These are phyloP conservation scores for Chondrosia reniformis DNA, from an alignment of 37 sponge, comb jelly and placozoan genomes.

Conservation along the genomic window DNA sequence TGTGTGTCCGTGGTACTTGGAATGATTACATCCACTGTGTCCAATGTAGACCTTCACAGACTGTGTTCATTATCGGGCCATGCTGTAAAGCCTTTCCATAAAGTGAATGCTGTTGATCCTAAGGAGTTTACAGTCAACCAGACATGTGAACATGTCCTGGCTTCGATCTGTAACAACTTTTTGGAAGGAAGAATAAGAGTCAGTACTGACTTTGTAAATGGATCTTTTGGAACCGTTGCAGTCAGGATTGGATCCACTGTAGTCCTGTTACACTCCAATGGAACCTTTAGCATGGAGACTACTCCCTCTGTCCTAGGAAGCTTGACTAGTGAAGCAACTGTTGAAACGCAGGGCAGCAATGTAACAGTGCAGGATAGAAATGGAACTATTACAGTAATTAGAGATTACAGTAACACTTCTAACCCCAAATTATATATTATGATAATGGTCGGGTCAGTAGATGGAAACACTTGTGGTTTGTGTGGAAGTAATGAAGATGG, in stretches of 20 bases:
- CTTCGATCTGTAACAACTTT: slow-evolving; percentile 6
- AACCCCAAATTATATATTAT: neutral
- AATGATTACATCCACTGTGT: neutral
- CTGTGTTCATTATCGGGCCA: neutral
- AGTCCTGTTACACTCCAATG: neutral
- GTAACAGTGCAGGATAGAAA: no score
- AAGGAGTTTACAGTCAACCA: slow-evolving; percentile 14
- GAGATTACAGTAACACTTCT: neutral
- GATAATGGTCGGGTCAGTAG: no score
- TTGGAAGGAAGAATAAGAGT: slow-evolving; percentile 3
- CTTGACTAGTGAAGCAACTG: no score
- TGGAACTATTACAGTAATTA: neutral
- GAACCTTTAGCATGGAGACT: neutral
- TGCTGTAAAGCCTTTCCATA: neutral
- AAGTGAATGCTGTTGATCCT: neutral
- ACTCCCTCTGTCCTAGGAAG: neutral
- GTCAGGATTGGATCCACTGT: neutral
- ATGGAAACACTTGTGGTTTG: neutral
- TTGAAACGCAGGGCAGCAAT: no score
- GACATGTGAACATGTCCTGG: slow-evolving; percentile 36
- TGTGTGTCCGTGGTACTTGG: neutral
- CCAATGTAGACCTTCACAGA: neutral
- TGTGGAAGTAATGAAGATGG: slow-evolving; percentile 15
- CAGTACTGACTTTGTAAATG: slow-evolving; percentile 30
- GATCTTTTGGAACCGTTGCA: neutral